Conservation (phyloP, 2,113 vertebrate species). For the Mus musculus region GRCm39 chr9:24494501-24495000, state of each 20-base stretch:
- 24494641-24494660: neutral
- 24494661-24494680: neutral
- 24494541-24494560: neutral
- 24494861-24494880: neutral
- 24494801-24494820: neutral
- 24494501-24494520: neutral
- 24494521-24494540: neutral
- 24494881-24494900: neutral
- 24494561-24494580: no score
- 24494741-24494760: neutral
- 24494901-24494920: neutral
- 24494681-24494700: neutral
- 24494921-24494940: neutral
- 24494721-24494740: neutral
- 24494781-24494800: neutral
- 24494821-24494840: neutral
- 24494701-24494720: neutral
- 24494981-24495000: neutral
- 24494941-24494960: neutral
- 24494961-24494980: neutral
- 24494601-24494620: neutral
- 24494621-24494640: neutral
- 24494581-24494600: neutral
- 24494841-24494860: neutral
- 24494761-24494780: no score